Evolutionary conservation across 2,797 vertebrate species (phyloP).

Genomic region (Esox masquinongy): DNA sequence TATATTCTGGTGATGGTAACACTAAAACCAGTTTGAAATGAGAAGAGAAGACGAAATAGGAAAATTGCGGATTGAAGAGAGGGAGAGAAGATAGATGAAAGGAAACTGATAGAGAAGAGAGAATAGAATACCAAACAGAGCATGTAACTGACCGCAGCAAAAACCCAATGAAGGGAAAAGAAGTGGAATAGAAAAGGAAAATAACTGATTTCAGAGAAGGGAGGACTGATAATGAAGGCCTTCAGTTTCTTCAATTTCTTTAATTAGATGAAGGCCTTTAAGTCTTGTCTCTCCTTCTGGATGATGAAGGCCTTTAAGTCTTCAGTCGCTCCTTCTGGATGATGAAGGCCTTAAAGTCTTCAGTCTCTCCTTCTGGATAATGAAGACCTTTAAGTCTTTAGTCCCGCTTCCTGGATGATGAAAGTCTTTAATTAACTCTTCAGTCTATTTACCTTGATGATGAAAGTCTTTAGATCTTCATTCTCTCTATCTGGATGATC

Average conservation of each 20-base stretch:
- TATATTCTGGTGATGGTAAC: too few relatives aligned
- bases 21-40: slow-evolving; percentile 1
- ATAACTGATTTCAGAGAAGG: not conserved
- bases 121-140: not conserved
- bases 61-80: slow-evolving; percentile 35
- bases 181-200: not conserved
- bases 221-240: not conserved
- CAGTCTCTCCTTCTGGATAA: slow-evolving; percentile 29
- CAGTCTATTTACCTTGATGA: not conserved
- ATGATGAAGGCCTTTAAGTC: slow-evolving; percentile 1
- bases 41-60: slow-evolving; percentile 25
- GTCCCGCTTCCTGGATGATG: too few relatives aligned
- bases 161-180: not conserved
- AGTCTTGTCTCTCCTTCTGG: not conserved
- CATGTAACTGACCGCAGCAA: not conserved
- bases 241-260: not conserved
- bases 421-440: too few relatives aligned
- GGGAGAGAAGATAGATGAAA: not conserved
- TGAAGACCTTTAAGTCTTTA: too few relatives aligned
- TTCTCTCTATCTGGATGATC: too few relatives aligned
- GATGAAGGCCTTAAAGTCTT: not conserved
- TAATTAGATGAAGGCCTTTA: not conserved
- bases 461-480: too few relatives aligned
- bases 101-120: too few relatives aligned
- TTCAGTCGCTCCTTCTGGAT: slow-evolving; percentile 27